Conservation (phyloP, 2,113 vertebrate species). For the Mandrillus leucophaeus region DNA sequence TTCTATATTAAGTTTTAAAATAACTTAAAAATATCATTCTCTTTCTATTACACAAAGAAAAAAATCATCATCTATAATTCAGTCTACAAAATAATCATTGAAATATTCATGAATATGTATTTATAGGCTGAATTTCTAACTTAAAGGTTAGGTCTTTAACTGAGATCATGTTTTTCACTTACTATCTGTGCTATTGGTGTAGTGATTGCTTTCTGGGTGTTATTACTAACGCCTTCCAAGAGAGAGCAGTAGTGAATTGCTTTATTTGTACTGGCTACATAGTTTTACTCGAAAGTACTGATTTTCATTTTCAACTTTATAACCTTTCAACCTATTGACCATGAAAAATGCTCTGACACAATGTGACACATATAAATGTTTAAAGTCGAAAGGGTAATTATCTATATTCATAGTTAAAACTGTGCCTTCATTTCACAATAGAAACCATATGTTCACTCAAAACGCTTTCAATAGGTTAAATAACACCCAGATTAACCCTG, state of each 20-base stretch:
- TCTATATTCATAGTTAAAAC: conserved; percentile 90
- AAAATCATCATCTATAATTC: not conserved
- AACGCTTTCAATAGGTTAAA: conserved; percentile 88
- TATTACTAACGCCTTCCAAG: conserved; percentile 85
- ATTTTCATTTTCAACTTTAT: conserved; percentile 86
- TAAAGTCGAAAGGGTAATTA: conserved; percentile 91
- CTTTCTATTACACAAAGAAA: conserved; percentile 52
- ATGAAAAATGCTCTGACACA: conserved; percentile 87
- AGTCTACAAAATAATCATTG: conserved; percentile 14
- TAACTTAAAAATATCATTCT: conserved; percentile 33
- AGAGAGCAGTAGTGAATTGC: conserved; percentile 89
- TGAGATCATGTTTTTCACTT: conserved; percentile 31
- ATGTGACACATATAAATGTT: conserved; percentile 89
- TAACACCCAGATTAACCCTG: conserved; percentile 88
- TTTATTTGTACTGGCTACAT: conserved; percentile 64
- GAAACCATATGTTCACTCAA: conserved; percentile 89
- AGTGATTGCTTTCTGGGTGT: conserved; percentile 70
- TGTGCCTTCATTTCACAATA: conserved; percentile 89
- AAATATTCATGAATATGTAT: conserved; percentile 50
- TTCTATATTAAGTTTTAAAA: conserved; percentile 38
- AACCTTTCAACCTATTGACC: conserved; percentile 90
- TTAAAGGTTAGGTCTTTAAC: not conserved
- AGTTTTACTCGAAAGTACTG: conserved; percentile 79
- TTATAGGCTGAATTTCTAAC: conserved; percentile 51
- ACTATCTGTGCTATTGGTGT: conserved; percentile 38